Base-by-base conservation (phyloP, 2,113 vertebrate genomes). In the Barbus barbus region DNA sequence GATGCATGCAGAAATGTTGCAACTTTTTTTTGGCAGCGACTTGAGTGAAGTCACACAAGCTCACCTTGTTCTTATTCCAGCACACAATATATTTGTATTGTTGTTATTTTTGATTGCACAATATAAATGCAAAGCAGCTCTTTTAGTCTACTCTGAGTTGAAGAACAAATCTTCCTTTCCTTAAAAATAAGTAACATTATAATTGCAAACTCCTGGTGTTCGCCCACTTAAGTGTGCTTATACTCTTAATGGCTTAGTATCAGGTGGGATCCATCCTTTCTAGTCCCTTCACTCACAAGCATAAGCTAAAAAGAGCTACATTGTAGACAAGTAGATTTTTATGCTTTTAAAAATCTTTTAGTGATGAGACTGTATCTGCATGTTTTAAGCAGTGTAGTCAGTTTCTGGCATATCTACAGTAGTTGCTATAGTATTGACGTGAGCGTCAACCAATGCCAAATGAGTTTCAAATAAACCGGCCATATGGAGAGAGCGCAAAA, bases 401-500 rank as follows among this genome's bases (percentile, higher is more conserved):
- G 11, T n/a, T 38, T 38, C 20, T 71, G 67, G 67, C 33, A n/a
- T n/a, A 41, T 13, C 67, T 71, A 41, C 33, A 71, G 67, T n/a
- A 38, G 65, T n/a, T 69, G 33, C 65, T n/a, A 38, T 71, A n/a
- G 33, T 13, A 38, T 41, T 71, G 67, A n/a, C 1, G 20, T n/a
- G 18, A 71, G 67, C 4, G 4, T 41, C 63, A 71, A 41, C 18
- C 33, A 38, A 41, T 41, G 67, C 20, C 33, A 71, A 71, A 71
- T 38, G 9, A 71, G 67, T 71, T 71, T 71, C 67, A 71, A n/a
- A 71, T 71, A 71, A 71, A 71, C 18, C 2, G 33, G 67, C 67
- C 67, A 71, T 71, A 38, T 41, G 36, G 67, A n/a, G 33, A 71
- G 67, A 22, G 4, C 31, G 2, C n/a, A 0, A 69, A 20, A 31